Conservation (phyloP, 1,140 invertebrate species). For the Ganaspis sp. region DNA sequence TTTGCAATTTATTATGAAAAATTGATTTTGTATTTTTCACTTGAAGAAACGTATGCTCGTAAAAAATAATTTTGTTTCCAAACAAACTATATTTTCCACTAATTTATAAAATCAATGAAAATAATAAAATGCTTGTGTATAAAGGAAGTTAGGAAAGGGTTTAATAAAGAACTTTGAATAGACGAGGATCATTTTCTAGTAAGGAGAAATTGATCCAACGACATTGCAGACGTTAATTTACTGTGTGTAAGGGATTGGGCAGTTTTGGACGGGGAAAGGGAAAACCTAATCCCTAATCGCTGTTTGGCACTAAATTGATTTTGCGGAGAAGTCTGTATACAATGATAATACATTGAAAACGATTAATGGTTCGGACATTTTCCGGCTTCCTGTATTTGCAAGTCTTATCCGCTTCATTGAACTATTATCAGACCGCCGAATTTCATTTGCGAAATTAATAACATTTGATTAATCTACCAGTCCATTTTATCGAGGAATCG, state of each 20-base stretch:
- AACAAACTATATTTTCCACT: too few relatives aligned
- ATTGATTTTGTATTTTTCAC: too few relatives aligned
- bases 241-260: background rate
- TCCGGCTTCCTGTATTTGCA: background rate
- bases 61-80: too few relatives aligned
- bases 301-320: constrained; percentile 15
- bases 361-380: background rate
- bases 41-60: too few relatives aligned
- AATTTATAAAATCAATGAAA: too few relatives aligned
- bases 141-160: background rate
- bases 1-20: too few relatives aligned
- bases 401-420: constrained; percentile 16
- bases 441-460: background rate
- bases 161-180: background rate
- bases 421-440: background rate
- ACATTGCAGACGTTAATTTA: constrained; percentile 13
- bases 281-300: constrained; percentile 8
- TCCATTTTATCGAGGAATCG: background rate
- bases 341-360: constrained; percentile 12
- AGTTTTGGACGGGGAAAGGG: background rate
- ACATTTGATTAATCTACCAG: background rate
- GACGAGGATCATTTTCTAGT: background rate
- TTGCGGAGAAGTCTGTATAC: constrained; percentile 21
- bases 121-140: too few relatives aligned
- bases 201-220: background rate